These are phyloP conservation scores for Phalacrocorax pelagicus DNA, from an alignment of 2,113 vertebrate species.

Conservation along the genomic window DNA sequence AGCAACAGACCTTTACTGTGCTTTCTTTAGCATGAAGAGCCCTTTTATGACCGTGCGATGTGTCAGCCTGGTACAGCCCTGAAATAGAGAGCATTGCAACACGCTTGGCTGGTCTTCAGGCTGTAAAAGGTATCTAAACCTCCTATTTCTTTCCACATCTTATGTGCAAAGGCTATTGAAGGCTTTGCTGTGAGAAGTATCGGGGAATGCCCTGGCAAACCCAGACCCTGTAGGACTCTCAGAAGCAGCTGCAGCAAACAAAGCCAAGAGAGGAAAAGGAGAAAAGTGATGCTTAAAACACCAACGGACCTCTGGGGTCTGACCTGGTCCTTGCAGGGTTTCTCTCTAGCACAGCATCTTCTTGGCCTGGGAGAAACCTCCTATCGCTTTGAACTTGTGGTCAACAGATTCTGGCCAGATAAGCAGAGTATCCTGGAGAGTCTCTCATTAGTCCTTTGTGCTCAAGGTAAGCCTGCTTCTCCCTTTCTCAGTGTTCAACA, in stretches of 20 bases:
- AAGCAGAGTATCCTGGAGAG: background rate
- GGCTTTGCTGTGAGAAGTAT: background rate
- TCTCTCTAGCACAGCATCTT: background rate
- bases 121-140: background rate
- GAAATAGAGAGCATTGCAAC: background rate
- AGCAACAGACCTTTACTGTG: background rate
- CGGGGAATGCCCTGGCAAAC: background rate
- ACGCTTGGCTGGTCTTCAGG: background rate
- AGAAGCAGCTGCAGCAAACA: background rate
- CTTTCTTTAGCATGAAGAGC: background rate
- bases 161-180: background rate
- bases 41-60: background rate
- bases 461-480: background rate
- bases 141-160: background rate
- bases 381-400: background rate
- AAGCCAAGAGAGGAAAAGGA: background rate
- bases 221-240: background rate
- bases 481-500: background rate
- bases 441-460: background rate
- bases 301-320: background rate
- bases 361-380: background rate
- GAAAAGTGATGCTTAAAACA: background rate
- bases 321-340: background rate
- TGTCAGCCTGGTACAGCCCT: background rate
- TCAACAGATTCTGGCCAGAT: background rate